Conservation (phyloP, 2,113 vertebrate genomes). For the Eurystomus gularis region DNA sequence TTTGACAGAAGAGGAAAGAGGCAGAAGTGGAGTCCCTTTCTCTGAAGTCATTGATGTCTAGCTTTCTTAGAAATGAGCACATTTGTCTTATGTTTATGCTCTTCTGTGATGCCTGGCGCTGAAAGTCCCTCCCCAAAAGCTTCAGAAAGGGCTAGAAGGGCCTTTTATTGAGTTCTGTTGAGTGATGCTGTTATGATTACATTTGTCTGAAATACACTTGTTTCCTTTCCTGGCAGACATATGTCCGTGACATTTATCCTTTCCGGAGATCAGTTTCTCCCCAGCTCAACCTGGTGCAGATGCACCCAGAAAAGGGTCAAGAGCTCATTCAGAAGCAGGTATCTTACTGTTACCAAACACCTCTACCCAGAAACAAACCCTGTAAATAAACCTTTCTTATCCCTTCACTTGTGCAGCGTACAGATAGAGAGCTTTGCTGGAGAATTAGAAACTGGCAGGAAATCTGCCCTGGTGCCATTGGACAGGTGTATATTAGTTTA, state of each 20-base stretch:
- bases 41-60: neutral
- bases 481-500: neutral
- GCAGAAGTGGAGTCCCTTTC: neutral
- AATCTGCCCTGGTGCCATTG: neutral
- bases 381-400: neutral
- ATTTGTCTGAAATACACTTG: neutral
- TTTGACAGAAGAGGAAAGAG: neutral
- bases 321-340: conserved; percentile 99
- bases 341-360: neutral
- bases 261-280: conserved; percentile 97
- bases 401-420: neutral
- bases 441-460: neutral
- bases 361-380: neutral
- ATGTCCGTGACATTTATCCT: conserved; percentile 96
- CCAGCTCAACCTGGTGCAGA: conserved; percentile 95
- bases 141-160: neutral
- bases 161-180: neutral
- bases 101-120: neutral
- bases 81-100: neutral
- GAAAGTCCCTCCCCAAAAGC: neutral
- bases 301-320: conserved; percentile 95
- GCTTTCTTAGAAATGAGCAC: neutral
- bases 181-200: neutral
- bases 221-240: conserved; percentile 80
- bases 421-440: neutral